Evolutionary conservation across 2,888 invertebrate species (phyloP).

Genomic region (Agrotis puta): DNA sequence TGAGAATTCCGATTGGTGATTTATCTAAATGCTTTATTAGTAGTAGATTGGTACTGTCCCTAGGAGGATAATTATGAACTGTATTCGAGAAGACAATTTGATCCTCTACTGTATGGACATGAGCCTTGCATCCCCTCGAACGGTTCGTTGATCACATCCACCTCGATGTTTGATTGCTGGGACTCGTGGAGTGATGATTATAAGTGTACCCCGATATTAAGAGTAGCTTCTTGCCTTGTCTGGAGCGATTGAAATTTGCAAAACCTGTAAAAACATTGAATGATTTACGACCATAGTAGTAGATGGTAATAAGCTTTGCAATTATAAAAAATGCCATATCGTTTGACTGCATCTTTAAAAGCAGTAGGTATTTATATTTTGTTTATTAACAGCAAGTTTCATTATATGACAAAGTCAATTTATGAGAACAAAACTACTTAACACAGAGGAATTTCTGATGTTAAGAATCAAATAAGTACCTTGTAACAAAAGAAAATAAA

Average conservation of each 20-base stretch:
- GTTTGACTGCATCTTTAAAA: neutral
- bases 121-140: conserved; percentile 46
- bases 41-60: neutral
- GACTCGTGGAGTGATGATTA: conserved; percentile 21
- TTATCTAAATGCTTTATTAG: too few relatives aligned
- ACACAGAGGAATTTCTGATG: too few relatives aligned
- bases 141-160: conserved; percentile 46
- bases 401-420: too few relatives aligned
- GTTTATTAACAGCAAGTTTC: too few relatives aligned
- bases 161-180: conserved; percentile 7
- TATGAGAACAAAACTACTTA: too few relatives aligned
- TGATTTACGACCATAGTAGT: neutral
- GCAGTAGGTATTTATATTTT: too few relatives aligned
- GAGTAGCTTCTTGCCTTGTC: conserved; percentile 19
- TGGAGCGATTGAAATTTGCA: conserved; percentile 19
- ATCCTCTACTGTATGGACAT: conserved; percentile 46
- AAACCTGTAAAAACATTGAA: conserved; percentile 11
- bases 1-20: too few relatives aligned
- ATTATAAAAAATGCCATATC: neutral
- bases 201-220: conserved; percentile 26
- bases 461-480: too few relatives aligned
- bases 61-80: conserved; percentile 41
- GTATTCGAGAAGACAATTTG: conserved; percentile 33
- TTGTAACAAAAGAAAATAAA: neutral
- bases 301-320: neutral